These are phyloP conservation scores for Tigriopus japonicus DNA, from an alignment of 1,140 invertebrate species.

Conservation along the genomic window DNA sequence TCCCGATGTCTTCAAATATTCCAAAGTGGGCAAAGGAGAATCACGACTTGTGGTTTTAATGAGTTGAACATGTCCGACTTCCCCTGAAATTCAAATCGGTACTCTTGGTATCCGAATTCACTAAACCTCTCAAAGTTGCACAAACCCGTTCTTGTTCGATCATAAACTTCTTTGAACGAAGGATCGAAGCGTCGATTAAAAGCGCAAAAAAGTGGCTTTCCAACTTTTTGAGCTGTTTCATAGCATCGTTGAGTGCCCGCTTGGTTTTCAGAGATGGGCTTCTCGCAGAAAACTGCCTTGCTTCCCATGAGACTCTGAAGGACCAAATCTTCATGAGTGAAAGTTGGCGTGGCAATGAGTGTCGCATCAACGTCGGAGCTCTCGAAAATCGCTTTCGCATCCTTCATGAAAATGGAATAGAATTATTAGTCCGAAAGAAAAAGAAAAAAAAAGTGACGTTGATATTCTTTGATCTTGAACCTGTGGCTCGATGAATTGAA, in stretches of 20 bases:
- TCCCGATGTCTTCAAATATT: constrained; percentile 40
- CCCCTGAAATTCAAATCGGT: constrained; percentile 22
- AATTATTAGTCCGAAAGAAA: too few relatives aligned
- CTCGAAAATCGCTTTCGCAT: background rate
- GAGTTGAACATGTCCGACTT: constrained; percentile 39
- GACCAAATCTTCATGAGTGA: constrained; percentile 39
- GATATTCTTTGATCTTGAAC: too few relatives aligned
- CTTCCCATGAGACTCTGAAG: constrained; percentile 34
- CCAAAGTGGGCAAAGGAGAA: constrained; percentile 37
- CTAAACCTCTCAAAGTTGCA: too few relatives aligned
- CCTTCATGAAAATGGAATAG: background rate
- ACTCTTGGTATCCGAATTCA: too few relatives aligned
- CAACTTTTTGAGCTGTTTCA: constrained; percentile 33
- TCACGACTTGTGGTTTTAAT: constrained; percentile 41
- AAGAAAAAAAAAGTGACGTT: too few relatives aligned
- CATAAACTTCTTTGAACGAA: constrained; percentile 31
- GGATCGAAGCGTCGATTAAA: constrained; percentile 40
- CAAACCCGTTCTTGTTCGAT: constrained; percentile 26
- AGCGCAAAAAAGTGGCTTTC: constrained; percentile 32
- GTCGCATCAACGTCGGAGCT: constrained; percentile 29
- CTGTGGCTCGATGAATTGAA: too few relatives aligned
- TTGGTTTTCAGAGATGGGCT: constrained; percentile 40
- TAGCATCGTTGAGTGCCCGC: constrained; percentile 36
- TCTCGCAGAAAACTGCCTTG: constrained; percentile 48
- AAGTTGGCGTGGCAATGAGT: constrained; percentile 38